Percentiles rank a stretch among this genome's conserved stretches.
Evolutionary conservation across 2,113 vertebrate genomes (phyloP).

Genomic region (Myotis lucifugus): DNA sequence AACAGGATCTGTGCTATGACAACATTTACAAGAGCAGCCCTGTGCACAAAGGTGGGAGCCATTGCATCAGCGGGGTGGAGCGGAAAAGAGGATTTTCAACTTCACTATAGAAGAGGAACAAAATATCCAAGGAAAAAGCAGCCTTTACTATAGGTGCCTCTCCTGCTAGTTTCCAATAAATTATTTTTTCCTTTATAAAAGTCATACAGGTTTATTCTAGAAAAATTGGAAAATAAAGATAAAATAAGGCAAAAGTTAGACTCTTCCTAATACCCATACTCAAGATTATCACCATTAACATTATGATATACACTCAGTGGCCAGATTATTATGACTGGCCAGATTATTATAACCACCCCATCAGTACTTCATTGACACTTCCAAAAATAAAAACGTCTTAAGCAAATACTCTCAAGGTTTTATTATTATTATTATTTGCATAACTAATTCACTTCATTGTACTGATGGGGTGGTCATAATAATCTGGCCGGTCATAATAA

Average conservation of each 20-base stretch:
- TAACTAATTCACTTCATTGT: too few species aligned
- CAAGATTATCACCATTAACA: not conserved
- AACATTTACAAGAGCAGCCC: not conserved
- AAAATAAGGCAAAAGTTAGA: not conserved
- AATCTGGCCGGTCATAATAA: too few species aligned
- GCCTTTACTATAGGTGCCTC: not conserved
- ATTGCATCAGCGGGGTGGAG: conserved; percentile 48
- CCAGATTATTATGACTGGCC: too few species aligned
- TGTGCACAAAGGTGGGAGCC: not conserved
- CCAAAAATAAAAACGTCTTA: too few species aligned
- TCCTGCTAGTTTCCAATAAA: not conserved
- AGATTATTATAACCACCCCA: too few species aligned
- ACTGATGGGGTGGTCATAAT: too few species aligned
- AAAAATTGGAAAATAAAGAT: conserved; percentile 33
- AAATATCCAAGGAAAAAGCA: not conserved
- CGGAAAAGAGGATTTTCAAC: not conserved
- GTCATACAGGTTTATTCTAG: not conserved
- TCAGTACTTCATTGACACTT: too few species aligned
- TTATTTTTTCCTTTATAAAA: conserved; percentile 50
- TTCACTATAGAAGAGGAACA: not conserved
- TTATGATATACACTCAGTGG: not conserved
- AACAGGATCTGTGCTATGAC: not conserved
- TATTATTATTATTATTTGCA: too few species aligned
- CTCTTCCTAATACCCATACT: not conserved
- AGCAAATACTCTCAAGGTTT: too few species aligned